These are phyloP conservation scores for Mylabris phalerata DNA, from an alignment of 1,140 invertebrate species.

Conservation along the genomic window DNA sequence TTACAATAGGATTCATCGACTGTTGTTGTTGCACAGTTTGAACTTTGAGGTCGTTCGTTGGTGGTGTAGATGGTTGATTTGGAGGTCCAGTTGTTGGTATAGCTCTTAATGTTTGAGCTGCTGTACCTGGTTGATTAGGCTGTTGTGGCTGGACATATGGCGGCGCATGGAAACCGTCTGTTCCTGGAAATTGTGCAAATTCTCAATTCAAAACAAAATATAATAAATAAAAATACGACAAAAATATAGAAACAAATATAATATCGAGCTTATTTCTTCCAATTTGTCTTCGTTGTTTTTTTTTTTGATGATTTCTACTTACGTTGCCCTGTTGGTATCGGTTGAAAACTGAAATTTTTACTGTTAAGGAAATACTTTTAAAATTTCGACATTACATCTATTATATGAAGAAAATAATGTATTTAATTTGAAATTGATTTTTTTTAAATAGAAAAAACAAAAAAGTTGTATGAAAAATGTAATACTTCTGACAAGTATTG, in stretches of 20 bases:
- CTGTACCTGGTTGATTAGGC: conserved; percentile 32
- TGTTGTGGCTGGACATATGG: conserved; percentile 23
- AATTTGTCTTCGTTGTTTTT: no score
- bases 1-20: conserved; percentile 22
- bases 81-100: conserved; percentile 35
- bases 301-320: conserved; percentile 4
- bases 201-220: no score
- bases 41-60: conserved; percentile 39
- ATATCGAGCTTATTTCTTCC: no score
- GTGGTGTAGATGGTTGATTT: conserved; percentile 40
- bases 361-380: conserved; percentile 1
- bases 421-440: no score
- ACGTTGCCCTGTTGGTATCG: conserved; percentile 1
- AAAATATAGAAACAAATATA: no score
- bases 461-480: no score
- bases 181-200: conserved; percentile 18
- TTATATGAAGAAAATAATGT: no score
- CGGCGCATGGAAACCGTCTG: conserved; percentile 22
- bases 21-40: conserved; percentile 28
- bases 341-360: conserved; percentile 4
- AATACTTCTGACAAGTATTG: no score
- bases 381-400: no score
- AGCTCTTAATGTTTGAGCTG: conserved; percentile 31
- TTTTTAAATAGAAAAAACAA: no score
- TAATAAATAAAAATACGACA: no score